Base-by-base conservation (phyloP, 2,113 vertebrate species). In the Alligator sinensis region DNA sequence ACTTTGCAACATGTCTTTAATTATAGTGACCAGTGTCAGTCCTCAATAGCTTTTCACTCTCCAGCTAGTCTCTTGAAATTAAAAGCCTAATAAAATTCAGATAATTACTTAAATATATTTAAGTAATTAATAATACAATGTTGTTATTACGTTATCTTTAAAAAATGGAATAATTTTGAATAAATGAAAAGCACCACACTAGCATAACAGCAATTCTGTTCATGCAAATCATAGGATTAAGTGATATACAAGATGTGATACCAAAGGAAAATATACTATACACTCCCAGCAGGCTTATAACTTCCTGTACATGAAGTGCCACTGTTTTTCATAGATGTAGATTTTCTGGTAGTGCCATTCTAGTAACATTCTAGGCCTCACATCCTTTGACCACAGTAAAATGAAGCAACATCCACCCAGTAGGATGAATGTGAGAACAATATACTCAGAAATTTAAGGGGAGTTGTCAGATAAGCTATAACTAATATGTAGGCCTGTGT, bases 41-140 rank as follows among this genome's bases (percentile, higher is more conserved):
- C 84, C 82, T 92, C 84, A 47, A 89, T 93, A 94, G 21, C 91
- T 94, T 95, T 75, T 94, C 68, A 79, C 27, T 94, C 61, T 81
- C 78, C 79, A 64, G 76, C 63, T 47, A 77, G 12, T 93, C 61
- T 87, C 70, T 92, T 87, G 89, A 92, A 80, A 82, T 87, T 76
- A n/a, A 21, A 76, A 78, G 55, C 11, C 9, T 93, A 77, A n/a
- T 55, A 25, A 85, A 3, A 66, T 80, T 94, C 77, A 93, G 77
- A 93, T 22, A 15, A 47, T 57, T 80, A 80, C 34, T 80, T 61
- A 93, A 64, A 63, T 72, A 85, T 94, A 92, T 94, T 92, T 70
- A 84, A 82, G 81, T 81, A 72, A 66, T 63, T 82, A 7, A 57
- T 83, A 90, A 87, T 28, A 81, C 16, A 59, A 87, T 93, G 34